These are phyloP conservation scores for Aplysina aerophoba DNA, from an alignment of 37 sponge, comb jelly and placozoan species.

Conservation along the genomic window DNA sequence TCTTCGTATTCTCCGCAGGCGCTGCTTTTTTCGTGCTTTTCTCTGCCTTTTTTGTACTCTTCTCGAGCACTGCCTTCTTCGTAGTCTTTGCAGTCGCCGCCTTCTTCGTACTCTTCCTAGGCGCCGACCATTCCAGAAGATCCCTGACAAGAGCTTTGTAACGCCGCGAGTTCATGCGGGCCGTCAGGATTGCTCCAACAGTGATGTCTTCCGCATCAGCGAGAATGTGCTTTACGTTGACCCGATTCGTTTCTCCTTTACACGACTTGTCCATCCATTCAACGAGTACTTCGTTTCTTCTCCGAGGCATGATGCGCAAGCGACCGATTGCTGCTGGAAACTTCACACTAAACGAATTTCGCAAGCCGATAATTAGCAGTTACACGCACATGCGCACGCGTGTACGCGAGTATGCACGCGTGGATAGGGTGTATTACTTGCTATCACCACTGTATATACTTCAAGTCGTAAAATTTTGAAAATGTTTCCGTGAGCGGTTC, in stretches of 20 bases:
- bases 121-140: constrained; percentile 12
- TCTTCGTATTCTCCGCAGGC: too few relatives aligned
- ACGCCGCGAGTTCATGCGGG: constrained; percentile 4
- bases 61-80: background rate
- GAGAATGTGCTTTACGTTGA: background rate
- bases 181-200: constrained; percentile 4
- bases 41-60: background rate
- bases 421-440: constrained; percentile 2
- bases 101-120: background rate
- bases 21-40: too few relatives aligned
- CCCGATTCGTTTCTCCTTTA: constrained; percentile 3
- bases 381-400: constrained; percentile 1
- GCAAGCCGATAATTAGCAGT: background rate
- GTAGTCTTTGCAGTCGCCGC: background rate
- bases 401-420: background rate
- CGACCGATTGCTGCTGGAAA: background rate
- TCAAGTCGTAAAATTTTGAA: too few relatives aligned
- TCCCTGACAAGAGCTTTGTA: background rate
- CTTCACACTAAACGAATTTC: background rate
- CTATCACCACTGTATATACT: too few relatives aligned
- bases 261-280: background rate
- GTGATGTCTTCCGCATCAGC: constrained; percentile 4
- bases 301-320: constrained; percentile 1
- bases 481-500: too few relatives aligned
- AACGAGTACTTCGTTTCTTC: background rate